Conservation (phyloP, 2,113 vertebrate genomes). For the Romanogobio albipinnatus region DNA sequence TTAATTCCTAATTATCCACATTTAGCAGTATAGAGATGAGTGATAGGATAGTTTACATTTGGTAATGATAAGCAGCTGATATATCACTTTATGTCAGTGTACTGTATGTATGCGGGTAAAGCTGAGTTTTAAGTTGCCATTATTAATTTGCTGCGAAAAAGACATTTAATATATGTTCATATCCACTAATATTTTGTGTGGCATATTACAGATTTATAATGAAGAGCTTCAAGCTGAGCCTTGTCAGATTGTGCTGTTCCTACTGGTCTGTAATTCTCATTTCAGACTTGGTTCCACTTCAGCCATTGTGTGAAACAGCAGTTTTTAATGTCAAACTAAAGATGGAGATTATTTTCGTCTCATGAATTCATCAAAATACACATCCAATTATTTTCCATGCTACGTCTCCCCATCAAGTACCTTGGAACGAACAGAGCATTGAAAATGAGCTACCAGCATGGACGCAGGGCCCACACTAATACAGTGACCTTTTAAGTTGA, state of each 20-base stretch:
- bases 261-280: neutral
- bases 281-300: constrained; percentile 25
- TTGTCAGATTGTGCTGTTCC: constrained; percentile 20
- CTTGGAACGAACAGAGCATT: constrained; percentile 7
- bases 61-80: no score
- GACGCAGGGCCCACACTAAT: constrained; percentile 60
- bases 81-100: neutral
- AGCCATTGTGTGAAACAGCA: constrained; percentile 29
- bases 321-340: constrained; percentile 41
- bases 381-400: constrained; percentile 37
- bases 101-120: neutral
- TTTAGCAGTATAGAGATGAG: no score
- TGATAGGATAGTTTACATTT: no score
- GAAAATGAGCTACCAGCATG: constrained; percentile 17
- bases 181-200: neutral
- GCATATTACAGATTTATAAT: neutral
- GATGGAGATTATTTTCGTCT: constrained; percentile 40
- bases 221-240: neutral
- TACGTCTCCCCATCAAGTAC: neutral
- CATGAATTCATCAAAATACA: constrained; percentile 22
- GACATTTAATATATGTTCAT: neutral
- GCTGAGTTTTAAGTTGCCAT: neutral
- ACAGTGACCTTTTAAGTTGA: constrained; percentile 75
- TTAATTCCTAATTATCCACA: no score
- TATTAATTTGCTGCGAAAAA: neutral